Conservation (phyloP, 2,797 vertebrate genomes). For the Sciurus vulgaris region DNA sequence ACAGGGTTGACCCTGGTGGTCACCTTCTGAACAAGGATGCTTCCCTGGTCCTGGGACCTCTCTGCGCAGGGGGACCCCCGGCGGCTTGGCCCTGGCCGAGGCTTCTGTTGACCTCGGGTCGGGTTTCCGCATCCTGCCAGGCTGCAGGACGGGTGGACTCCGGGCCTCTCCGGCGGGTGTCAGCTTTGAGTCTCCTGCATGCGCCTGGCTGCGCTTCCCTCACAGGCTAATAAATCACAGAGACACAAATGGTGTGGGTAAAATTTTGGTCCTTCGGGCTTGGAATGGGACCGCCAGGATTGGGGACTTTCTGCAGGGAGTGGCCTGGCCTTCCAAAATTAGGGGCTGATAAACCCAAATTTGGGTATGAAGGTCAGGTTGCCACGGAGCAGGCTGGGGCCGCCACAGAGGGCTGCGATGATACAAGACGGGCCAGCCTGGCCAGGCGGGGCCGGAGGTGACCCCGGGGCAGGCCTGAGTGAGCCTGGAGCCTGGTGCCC, state of each 20-base stretch:
- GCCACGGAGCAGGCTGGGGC: not conserved
- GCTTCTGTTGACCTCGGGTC: not conserved
- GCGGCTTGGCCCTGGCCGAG: not conserved
- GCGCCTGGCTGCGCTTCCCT: not conserved
- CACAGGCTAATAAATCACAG: slow-evolving; percentile 67
- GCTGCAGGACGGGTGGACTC: not conserved
- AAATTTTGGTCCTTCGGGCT: not conserved
- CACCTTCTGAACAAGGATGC: not conserved
- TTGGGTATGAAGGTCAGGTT: not conserved
- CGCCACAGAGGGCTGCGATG: rapidly evolving
- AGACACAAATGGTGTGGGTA: not conserved
- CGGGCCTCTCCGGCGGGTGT: too few relatives aligned
- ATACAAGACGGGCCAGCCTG: rapidly evolving
- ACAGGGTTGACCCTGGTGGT: too few relatives aligned
- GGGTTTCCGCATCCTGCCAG: rapidly evolving
- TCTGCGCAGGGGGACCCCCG: not conserved
- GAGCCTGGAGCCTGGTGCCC: too few relatives aligned
- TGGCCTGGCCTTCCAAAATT: not conserved
- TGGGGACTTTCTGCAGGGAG: not conserved
- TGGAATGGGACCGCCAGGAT: not conserved
- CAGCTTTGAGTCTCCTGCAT: not conserved
- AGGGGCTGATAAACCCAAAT: not conserved
- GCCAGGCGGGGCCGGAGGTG: not conserved
- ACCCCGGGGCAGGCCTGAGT: not conserved
- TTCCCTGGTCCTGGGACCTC: not conserved